Evolutionary conservation across 2,113 vertebrate genomes (phyloP).

Genomic region (Cettia cetti): DNA sequence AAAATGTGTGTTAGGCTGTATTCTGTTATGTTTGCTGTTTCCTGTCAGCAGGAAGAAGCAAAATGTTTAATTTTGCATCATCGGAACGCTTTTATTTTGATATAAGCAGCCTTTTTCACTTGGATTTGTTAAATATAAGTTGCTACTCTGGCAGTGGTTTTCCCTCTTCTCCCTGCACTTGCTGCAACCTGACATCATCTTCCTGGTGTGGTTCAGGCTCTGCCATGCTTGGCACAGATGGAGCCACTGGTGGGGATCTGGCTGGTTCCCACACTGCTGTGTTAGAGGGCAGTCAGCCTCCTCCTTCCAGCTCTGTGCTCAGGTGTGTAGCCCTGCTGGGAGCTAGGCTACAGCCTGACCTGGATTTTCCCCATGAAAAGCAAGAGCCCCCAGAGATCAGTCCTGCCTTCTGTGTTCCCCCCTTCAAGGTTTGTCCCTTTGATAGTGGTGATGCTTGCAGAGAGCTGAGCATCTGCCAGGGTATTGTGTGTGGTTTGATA

Average conservation of each 20-base stretch:
- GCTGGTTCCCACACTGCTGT: accelerated
- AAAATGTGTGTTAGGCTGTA: background rate
- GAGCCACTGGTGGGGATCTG: background rate
- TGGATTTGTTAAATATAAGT: background rate
- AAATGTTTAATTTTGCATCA: background rate
- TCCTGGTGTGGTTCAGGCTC: accelerated
- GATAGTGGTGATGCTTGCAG: background rate
- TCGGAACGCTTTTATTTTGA: constrained; percentile 21
- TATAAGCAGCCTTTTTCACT: background rate
- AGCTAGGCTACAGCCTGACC: background rate
- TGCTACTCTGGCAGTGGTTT: background rate
- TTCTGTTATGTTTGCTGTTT: background rate
- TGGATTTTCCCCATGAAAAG: background rate
- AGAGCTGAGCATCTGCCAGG: background rate
- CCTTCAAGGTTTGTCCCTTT: background rate
- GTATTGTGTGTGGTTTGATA: background rate
- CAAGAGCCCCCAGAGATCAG: background rate
- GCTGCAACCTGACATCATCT: accelerated
- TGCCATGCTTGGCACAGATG: accelerated
- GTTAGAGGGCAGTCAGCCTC: background rate
- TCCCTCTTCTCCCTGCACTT: background rate
- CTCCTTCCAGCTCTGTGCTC: accelerated
- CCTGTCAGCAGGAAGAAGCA: background rate
- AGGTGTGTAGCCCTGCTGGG: background rate
- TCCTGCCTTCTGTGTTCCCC: background rate